Evolutionary conservation across 2,888 invertebrate genomes (phyloP).

Genomic region (Ischnura elegans): DNA sequence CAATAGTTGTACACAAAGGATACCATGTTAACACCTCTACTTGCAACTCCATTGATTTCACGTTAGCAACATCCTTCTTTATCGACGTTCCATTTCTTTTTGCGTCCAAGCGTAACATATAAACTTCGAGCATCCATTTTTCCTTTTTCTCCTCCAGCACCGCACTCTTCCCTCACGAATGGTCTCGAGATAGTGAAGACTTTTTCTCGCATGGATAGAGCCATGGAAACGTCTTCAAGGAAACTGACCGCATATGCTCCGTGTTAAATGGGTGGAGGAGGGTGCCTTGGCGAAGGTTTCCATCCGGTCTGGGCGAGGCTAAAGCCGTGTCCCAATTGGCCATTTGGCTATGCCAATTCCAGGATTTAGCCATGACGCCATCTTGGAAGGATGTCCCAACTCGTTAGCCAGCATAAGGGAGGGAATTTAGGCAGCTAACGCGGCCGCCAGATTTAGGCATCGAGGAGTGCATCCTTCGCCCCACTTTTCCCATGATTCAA

Average conservation of each 20-base stretch:
- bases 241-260: not conserved
- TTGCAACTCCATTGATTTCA: no score
- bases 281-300: not conserved
- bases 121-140: not conserved
- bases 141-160: not conserved
- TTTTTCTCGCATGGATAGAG: not conserved
- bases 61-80: not conserved
- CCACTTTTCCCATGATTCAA: no score
- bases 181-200: not conserved
- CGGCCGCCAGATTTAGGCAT: no score
- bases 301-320: not conserved
- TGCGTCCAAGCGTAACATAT: not conserved
- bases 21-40: no score
- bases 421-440: no score
- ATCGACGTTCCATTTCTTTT: not conserved
- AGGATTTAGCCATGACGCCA: no score
- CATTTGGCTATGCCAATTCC: no score
- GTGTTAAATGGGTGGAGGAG: not conserved
- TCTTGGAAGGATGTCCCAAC: no score
- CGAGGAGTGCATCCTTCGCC: no score
- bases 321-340: no score
- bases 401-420: no score
- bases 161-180: not conserved
- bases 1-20: no score
- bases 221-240: not conserved